These are phyloP conservation scores for Epizoanthus scotinus DNA, from an alignment of 92 coral and sea anemone genomes.

Conservation along the genomic window DNA sequence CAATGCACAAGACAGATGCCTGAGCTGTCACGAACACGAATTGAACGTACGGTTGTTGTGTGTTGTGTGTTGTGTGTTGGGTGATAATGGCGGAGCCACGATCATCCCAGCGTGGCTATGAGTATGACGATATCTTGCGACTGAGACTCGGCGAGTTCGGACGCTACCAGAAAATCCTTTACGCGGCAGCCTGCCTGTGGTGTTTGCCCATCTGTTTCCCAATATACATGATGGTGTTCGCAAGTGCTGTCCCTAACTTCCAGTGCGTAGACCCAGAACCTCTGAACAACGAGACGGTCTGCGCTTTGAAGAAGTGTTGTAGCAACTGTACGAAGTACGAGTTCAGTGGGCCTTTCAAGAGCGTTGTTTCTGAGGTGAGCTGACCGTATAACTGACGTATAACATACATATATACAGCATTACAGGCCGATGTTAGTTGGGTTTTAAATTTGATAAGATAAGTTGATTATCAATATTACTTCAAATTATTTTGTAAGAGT, in stretches of 20 bases:
- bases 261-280: slow-evolving; percentile 24
- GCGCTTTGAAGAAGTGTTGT: slow-evolving; percentile 53
- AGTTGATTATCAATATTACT: too few species aligned
- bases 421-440: too few species aligned
- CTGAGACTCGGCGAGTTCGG: slow-evolving; percentile 37
- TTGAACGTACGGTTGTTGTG: too few species aligned
- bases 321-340: slow-evolving; percentile 63
- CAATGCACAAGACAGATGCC: too few species aligned
- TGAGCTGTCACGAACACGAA: too few species aligned
- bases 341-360: slow-evolving; percentile 57
- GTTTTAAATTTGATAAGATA: too few species aligned
- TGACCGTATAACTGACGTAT: too few species aligned
- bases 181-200: slow-evolving; percentile 32
- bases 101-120: slow-evolving; percentile 7
- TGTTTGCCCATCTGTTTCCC: slow-evolving; percentile 36
- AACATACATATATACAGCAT: too few species aligned
- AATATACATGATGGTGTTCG: slow-evolving; percentile 37
- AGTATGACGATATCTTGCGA: slow-evolving; percentile 25
- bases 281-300: neutral
- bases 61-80: too few species aligned
- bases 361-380: slow-evolving; percentile 82
- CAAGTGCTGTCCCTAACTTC: slow-evolving; percentile 25
- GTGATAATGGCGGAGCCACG: slow-evolving; percentile 13
- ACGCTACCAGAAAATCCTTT: slow-evolving; percentile 30
- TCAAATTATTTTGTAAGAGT: too few species aligned